Evolutionary conservation across 2,797 vertebrate genomes (phyloP).

Genomic region (Podargus strigoides): DNA sequence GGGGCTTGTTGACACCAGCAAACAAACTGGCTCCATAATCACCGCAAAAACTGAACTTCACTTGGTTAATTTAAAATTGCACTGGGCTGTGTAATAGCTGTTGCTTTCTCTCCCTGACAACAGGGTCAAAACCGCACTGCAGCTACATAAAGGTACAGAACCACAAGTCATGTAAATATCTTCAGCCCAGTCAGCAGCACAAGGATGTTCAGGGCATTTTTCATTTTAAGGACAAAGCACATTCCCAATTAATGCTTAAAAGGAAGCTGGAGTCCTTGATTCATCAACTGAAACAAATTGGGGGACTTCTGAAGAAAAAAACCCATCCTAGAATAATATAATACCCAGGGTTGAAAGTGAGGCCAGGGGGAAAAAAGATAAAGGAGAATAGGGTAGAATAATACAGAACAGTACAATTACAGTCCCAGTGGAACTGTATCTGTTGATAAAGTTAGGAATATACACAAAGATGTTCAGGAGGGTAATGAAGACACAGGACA

Average conservation of each 20-base stretch:
- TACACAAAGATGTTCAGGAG: no score
- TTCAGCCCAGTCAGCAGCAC: neutral
- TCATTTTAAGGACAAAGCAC: neutral
- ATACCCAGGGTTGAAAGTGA: neutral
- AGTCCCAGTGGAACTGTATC: neutral
- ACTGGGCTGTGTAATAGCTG: neutral
- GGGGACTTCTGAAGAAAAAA: neutral
- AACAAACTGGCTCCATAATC: neutral
- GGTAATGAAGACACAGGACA: no score
- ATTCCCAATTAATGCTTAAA: neutral
- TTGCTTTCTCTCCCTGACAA: neutral
- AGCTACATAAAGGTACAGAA: neutral
- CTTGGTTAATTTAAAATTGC: neutral
- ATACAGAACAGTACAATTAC: neutral
- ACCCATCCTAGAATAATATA: neutral
- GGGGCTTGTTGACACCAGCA: neutral
- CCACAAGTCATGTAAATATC: neutral
- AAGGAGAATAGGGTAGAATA: neutral
- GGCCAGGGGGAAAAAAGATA: neutral
- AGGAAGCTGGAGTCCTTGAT: neutral
- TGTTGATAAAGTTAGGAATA: neutral
- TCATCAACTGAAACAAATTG: neutral
- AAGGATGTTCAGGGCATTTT: neutral
- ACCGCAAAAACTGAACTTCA: neutral
- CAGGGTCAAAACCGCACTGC: neutral